phyloP scores from a whole-genome alignment of 1,140 invertebrate species.

The Drosophila oshimai region DNA sequence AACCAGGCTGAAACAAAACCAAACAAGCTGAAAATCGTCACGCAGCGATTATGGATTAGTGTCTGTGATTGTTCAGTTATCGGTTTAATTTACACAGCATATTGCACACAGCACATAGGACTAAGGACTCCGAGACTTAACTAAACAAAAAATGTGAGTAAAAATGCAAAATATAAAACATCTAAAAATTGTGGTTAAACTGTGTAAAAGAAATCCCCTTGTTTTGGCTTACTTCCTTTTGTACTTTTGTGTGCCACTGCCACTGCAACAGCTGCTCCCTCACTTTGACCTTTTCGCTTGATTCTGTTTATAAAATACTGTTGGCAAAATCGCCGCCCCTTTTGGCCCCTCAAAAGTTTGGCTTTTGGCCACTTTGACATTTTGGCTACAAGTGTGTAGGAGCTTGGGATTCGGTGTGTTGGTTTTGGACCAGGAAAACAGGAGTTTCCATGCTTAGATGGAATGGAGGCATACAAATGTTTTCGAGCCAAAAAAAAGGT shows the following conservation, averaged over 20 bases:
- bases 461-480: neutral
- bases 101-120: neutral
- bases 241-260: constrained; percentile 1
- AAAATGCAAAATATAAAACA: neutral
- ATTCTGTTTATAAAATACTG: constrained; percentile 42
- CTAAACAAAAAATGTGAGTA: constrained; percentile 15
- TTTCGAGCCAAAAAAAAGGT: too few species aligned
- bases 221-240: neutral
- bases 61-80: constrained; percentile 7
- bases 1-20: neutral
- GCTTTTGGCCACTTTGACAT: constrained; percentile 28
- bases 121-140: neutral
- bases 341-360: constrained; percentile 11
- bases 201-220: neutral
- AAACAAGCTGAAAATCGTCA: neutral
- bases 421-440: neutral
- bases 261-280: constrained; percentile 9
- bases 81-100: neutral
- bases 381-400: constrained; percentile 1
- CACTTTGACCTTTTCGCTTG: constrained; percentile 47
- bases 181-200: neutral
- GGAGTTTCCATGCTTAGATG: neutral
- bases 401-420: too few species aligned
- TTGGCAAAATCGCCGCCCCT: constrained; percentile 9
- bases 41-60: constrained; percentile 23